Evolutionary conservation across 2,797 vertebrate species (phyloP).

Genomic region (Pangasius krempfi): DNA sequence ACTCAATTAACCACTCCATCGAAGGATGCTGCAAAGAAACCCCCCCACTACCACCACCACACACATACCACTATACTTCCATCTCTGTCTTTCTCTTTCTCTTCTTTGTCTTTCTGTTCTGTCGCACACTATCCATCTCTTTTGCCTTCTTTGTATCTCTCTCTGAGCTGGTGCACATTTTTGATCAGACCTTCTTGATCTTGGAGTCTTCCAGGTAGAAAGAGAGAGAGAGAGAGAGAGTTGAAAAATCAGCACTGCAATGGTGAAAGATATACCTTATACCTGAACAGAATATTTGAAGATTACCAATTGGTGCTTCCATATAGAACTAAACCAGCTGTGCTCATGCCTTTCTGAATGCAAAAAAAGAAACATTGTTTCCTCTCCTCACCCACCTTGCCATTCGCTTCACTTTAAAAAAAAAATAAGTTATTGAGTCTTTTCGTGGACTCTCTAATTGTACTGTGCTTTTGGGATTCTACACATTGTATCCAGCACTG

Average conservation of each 20-base stretch:
- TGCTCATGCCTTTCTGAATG: background rate
- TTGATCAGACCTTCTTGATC: conserved; percentile 51
- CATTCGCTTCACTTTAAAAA: conserved; percentile 51
- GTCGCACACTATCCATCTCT: background rate
- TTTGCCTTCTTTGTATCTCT: conserved; percentile 27
- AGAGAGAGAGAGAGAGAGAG: background rate
- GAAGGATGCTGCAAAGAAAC: conserved; percentile 54
- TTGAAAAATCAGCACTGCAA: conserved; percentile 23
- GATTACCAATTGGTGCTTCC: conserved; percentile 65
- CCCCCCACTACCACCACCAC: conserved; percentile 47
- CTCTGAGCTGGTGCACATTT: conserved; percentile 45
- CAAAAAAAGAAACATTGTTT: background rate
- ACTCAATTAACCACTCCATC: conserved; percentile 84
- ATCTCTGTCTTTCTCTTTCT: background rate
- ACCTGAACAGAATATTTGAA: conserved; percentile 64
- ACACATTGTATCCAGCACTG: conserved; percentile 64
- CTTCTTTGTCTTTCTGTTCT: background rate
- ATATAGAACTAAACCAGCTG: conserved; percentile 65
- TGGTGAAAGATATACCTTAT: conserved; percentile 47
- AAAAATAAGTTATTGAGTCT: conserved; percentile 60
- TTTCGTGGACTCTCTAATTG: conserved; percentile 60
- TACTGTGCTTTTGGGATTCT: conserved; percentile 64
- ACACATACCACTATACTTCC: conserved; percentile 16
- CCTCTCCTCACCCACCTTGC: conserved; percentile 43
- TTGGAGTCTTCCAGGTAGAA: conserved; percentile 44